Conservation (phyloP, 2,888 invertebrate genomes). For the Magallana nippona region DNA sequence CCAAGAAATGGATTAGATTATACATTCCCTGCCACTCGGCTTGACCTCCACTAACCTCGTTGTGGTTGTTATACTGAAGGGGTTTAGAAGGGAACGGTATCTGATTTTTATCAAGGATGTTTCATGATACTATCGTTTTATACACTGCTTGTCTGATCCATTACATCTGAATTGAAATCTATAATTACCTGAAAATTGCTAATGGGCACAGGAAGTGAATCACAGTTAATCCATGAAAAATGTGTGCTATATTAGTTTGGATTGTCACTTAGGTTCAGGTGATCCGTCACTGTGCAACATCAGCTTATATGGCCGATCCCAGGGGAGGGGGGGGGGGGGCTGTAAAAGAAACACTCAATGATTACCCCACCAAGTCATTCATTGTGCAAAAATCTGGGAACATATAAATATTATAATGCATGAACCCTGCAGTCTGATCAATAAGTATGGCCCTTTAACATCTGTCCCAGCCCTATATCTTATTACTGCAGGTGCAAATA, state of each 20-base stretch:
- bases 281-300: background rate
- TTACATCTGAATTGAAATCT: background rate
- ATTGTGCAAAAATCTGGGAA: too few relatives aligned
- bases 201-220: conserved; percentile 27
- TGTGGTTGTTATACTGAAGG: too few relatives aligned
- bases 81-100: background rate
- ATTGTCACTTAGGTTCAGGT: background rate
- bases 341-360: background rate
- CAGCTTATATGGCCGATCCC: background rate
- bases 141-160: background rate
- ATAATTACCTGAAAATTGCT: background rate
- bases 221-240: background rate
- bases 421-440: too few relatives aligned
- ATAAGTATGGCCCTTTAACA: too few relatives aligned
- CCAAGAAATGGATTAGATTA: too few relatives aligned
- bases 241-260: background rate
- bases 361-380: background rate
- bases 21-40: too few relatives aligned
- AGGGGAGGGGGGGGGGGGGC: background rate
- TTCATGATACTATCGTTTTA: background rate
- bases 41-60: too few relatives aligned
- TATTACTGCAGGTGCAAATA: too few relatives aligned
- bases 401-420: too few relatives aligned
- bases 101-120: background rate
- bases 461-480: too few relatives aligned